phyloP scores from a whole-genome alignment of 2,113 vertebrate genomes.

The Lamprotornis superbus region DNA sequence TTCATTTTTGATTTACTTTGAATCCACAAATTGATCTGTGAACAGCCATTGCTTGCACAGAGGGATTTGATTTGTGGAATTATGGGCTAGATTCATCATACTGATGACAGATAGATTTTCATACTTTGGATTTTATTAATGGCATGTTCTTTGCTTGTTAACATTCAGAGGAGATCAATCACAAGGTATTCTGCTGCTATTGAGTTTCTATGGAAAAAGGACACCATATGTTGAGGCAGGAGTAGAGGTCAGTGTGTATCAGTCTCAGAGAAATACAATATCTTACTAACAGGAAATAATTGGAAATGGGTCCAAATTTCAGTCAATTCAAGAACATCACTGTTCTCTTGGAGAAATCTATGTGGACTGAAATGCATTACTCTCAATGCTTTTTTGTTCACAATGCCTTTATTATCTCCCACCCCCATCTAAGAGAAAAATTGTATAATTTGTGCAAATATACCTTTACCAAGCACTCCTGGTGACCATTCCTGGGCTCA shows the following conservation, averaged over 20 bases:
- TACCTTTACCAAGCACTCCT: not conserved
- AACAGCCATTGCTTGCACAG: constrained; percentile 36
- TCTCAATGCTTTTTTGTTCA: not conserved
- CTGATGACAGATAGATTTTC: constrained; percentile 41
- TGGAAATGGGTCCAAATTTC: not conserved
- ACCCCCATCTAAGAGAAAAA: not conserved
- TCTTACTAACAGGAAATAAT: not conserved
- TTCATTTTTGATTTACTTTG: constrained; percentile 57
- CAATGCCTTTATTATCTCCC: not conserved
- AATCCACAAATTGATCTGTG: constrained; percentile 48
- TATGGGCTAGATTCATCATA: constrained; percentile 45
- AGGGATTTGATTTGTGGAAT: constrained; percentile 60
- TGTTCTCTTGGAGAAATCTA: not conserved
- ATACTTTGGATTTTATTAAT: constrained; percentile 54
- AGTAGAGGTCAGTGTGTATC: not conserved
- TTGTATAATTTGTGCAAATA: not conserved
- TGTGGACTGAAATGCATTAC: not conserved
- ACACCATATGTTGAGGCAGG: not conserved
- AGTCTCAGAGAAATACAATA: not conserved
- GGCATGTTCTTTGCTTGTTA: constrained; percentile 47
- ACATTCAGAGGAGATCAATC: constrained; percentile 41
- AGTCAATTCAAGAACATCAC: not conserved
- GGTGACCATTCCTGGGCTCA: not conserved
- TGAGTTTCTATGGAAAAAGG: not conserved
- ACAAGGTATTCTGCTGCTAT: not conserved